Evolutionary conservation across 2,888 invertebrate genomes (phyloP), one percentile per base, ranked within the genome.

Genomic region (Fragum sueziense): DNA sequence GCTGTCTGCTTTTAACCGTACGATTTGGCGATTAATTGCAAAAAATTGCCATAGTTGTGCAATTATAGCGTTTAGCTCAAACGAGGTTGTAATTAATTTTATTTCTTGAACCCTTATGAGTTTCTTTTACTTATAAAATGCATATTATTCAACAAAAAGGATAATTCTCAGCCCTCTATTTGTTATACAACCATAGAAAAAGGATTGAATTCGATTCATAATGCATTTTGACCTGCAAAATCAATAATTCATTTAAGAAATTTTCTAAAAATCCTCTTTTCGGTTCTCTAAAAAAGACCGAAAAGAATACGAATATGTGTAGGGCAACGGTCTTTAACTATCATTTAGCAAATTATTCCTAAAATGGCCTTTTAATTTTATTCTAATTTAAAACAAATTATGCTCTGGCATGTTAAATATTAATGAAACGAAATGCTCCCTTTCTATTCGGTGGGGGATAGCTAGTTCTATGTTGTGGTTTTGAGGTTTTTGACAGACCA

Each of bases 331-430:
- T 51, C 17, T 68, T 51, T 29, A 68, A 65, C 69, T 68, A 70
- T 76, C 76, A 74, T 79, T 82, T 82, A 74, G 79, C 79, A 74
- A 80, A 34, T 70, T 33, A 57, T 61, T 37, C 59, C 31, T 70
- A 71, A 51, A 72, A 61, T 77, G 41, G 47, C 34, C 61, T 34
- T 37, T 71, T 62, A 76, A 82, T 79, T 79, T 72, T 72, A 70
- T 71, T 76, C 77, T 75, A 76, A 82, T 82, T 82, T 79, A 71
- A 75, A 37, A 37, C 79, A 82, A 82, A 82, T 82, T 82, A 82
- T 68, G 69, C 27, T n/a, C 27, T 82, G 82, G 77, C 82, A 82
- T 70, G 75, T 82, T 52, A 79, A 82, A 27, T 57, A 47, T 47
- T 14, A 2, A 14, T 76, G 57, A 71, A 57, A n/a, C n/a, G n/a